Evolutionary conservation across 1,140 invertebrate genomes (phyloP), one percentile per base, ranked within the genome.

Genomic region (Frieseomelitta varia): DNA sequence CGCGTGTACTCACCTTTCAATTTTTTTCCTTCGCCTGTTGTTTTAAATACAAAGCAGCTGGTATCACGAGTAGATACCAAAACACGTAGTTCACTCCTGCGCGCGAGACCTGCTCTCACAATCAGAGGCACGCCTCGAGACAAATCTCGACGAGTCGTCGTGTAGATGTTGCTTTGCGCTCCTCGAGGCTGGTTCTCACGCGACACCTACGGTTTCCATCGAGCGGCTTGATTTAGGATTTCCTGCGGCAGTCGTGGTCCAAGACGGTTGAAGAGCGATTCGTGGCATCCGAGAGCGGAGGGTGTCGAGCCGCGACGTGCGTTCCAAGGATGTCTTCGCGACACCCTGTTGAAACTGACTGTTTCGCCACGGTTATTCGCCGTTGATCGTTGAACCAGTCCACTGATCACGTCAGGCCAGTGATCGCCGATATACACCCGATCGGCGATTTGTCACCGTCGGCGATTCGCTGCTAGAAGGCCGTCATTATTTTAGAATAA

Each of bases 401-500:
- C 72, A 77, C 8, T 76, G 82, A 87, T 92, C 92, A 89, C 91
- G 88, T 90, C 89, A 90, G 12, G 30, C 47, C 39, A 8, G 39
- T 47, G 34, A 30, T 55, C 39, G 19, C n/a, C 68, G 67, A 10
- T n/a, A 12, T 30, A 30, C 30, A 30, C 1, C 34, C 34, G 39
- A 47, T 47, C 39, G 63, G 56, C 87, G 91, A 93, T 93, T 93
- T 92, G 92, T 93, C 91, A 92, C 87, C 74, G 84, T 85, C 88
- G 39, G 39, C 39, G 82, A 58, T 83, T 74, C 88, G 88, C 68
- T 85, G 85, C 84, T 89, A 90, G 92, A 93, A 90, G 91, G 89
- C n/a, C 89, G 90, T 94, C 93, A 94, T 94, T 94, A 94, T 95
- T 95, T 94, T 91, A 93, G 93, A 94, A 94, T 95, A 95, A 95